Percentiles rank a stretch among this genome's conserved stretches.
Conservation (phyloP, 2,113 vertebrate genomes). For the Scophthalmus maximus region DNA sequence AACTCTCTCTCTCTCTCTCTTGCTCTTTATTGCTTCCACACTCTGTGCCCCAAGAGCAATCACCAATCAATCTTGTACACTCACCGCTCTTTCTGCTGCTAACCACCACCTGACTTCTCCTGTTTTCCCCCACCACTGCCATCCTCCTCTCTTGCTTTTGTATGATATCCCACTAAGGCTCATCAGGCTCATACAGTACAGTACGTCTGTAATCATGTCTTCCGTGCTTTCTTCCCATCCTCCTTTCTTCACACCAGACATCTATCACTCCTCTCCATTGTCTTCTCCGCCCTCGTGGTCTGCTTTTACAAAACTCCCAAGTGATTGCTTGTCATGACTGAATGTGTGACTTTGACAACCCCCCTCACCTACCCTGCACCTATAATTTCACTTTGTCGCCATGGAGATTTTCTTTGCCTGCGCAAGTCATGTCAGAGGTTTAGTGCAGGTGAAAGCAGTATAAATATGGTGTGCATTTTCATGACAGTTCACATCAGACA, state of each 20-base stretch:
- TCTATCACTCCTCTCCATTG: constrained; percentile 51
- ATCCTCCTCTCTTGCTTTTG: constrained; percentile 37
- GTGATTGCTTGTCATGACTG: constrained; percentile 73
- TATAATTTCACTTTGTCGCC: constrained; percentile 64
- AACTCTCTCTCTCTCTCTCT: constrained; percentile 54
- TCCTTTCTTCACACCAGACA: constrained; percentile 37
- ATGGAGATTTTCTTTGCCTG: constrained; percentile 52
- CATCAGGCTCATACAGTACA: constrained; percentile 50
- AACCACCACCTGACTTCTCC: constrained; percentile 52
- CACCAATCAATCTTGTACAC: constrained; percentile 76
- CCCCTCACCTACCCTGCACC: constrained; percentile 31
- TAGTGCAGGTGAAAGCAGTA: constrained; percentile 28
- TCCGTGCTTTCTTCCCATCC: constrained; percentile 30
- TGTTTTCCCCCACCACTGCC: constrained; percentile 42
- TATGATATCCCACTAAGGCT: constrained; percentile 53
- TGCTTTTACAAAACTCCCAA: constrained; percentile 58
- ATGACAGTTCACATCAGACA: constrained; percentile 23
- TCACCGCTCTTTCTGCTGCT: constrained; percentile 48
- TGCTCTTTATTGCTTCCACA: constrained; percentile 72
- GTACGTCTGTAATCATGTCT: constrained; percentile 61
- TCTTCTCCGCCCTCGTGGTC: constrained; percentile 36
- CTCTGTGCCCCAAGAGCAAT: constrained; percentile 71
- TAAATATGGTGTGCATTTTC: constrained; percentile 1
- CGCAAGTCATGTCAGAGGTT: constrained; percentile 46
- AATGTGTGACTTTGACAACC: constrained; percentile 64